Conservation (phyloP, 2,888 invertebrate species). For the Tholera decimalis region DNA sequence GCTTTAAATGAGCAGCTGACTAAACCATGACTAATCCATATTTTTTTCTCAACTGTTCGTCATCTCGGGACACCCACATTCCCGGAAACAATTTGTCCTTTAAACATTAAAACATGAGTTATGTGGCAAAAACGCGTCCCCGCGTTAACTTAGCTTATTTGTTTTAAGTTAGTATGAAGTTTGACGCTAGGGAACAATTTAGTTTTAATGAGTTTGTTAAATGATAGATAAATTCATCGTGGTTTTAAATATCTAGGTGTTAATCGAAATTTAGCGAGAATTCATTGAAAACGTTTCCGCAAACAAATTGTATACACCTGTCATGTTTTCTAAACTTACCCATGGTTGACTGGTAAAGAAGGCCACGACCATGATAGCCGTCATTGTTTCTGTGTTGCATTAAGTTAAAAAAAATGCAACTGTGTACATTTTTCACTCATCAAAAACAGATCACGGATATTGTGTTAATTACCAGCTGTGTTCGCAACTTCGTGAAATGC, state of each 20-base stretch:
- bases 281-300: too few relatives aligned
- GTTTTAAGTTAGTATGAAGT: conserved; percentile 25
- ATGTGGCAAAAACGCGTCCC: conserved; percentile 63
- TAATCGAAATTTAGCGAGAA: conserved; percentile 33
- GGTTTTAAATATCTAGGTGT: conserved; percentile 43
- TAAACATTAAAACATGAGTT: conserved; percentile 62
- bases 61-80: conserved; percentile 48
- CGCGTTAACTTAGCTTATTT: conserved; percentile 26
- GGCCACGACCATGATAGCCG: too few relatives aligned
- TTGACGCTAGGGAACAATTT: conserved; percentile 35
- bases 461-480: neutral
- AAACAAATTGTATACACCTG: too few relatives aligned
- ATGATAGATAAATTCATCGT: conserved; percentile 47
- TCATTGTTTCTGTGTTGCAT: too few relatives aligned
- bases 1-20: conserved; percentile 41
- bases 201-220: conserved; percentile 49
- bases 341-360: too few relatives aligned
- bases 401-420: too few relatives aligned
- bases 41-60: conserved; percentile 25
- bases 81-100: conserved; percentile 70
- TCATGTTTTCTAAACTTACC: too few relatives aligned
- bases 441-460: neutral
- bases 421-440: neutral
- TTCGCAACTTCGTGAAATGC: too few relatives aligned
- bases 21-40: conserved; percentile 18